phyloP scores from a whole-genome alignment of 23 tunicate genomes.

The Halocynthia roretzi region DNA sequence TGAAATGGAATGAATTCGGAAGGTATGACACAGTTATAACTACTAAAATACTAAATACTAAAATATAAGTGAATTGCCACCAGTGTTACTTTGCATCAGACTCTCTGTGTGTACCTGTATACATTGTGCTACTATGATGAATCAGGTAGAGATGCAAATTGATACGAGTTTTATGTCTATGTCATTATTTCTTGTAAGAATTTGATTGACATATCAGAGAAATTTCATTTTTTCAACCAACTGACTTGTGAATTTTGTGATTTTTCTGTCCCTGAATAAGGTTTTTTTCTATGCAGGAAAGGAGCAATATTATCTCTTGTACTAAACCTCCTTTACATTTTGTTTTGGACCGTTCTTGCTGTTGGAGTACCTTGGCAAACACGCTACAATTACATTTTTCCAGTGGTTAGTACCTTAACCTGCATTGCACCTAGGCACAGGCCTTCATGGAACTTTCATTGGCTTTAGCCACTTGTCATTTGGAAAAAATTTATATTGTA shows the following conservation, averaged over 20 bases:
- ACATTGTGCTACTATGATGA: too few species aligned
- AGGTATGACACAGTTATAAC: conserved; percentile 27
- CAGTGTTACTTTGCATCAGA: too few species aligned
- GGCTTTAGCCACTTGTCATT: too few species aligned
- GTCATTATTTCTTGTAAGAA: neutral
- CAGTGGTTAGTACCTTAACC: neutral
- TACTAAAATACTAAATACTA: too few species aligned
- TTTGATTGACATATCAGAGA: neutral
- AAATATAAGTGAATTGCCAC: too few species aligned
- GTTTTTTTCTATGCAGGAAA: conserved; percentile 23
- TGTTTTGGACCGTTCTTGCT: conserved; percentile 82
- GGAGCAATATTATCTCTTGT: conserved; percentile 41
- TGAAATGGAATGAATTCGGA: conserved; percentile 83
- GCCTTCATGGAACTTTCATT: too few species aligned
- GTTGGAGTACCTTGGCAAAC: conserved; percentile 72
- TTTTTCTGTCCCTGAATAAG: too few species aligned
- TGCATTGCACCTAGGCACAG: too few species aligned
- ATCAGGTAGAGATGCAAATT: too few species aligned
- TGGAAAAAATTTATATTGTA: too few species aligned
- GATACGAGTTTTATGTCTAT: neutral
- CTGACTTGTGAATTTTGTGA: too few species aligned
- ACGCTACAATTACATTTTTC: conserved; percentile 47
- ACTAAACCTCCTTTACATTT: conserved; percentile 56
- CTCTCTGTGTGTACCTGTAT: too few species aligned
- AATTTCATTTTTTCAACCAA: neutral